Conservation (phyloP, 2,113 vertebrate genomes). For the Myiagra hebetior region DNA sequence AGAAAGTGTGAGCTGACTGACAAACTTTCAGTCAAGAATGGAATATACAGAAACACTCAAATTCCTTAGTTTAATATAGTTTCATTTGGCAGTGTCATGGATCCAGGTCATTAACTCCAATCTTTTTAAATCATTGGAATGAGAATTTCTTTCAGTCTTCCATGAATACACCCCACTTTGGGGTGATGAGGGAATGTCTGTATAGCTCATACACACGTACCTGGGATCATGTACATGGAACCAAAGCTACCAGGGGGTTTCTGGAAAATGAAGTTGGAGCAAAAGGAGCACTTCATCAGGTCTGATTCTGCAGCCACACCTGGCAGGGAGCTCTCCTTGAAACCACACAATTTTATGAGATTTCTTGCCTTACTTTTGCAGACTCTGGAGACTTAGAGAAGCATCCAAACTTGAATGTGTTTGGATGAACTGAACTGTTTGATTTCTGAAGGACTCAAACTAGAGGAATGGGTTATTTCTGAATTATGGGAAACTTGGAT, state of each 20-base stretch:
- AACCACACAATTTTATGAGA: not conserved
- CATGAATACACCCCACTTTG: not conserved
- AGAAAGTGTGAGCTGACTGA: not conserved
- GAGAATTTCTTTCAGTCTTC: not conserved
- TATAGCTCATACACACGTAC: not conserved
- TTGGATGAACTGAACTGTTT: not conserved
- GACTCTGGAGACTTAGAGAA: not conserved
- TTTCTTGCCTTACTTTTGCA: not conserved
- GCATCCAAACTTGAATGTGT: not conserved
- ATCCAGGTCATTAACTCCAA: not conserved
- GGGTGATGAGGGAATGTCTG: not conserved
- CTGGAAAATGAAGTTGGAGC: not conserved
- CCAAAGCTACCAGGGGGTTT: rapidly evolving
- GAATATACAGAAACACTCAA: not conserved
- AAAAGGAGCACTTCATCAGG: not conserved
- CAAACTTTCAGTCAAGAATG: not conserved
- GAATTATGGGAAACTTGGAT: not conserved
- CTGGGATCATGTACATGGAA: not conserved
- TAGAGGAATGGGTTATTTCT: not conserved
- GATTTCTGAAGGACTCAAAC: not conserved
- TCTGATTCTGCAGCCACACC: not conserved
- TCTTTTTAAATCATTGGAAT: not conserved
- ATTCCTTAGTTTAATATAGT: not conserved
- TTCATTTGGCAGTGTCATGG: not conserved
- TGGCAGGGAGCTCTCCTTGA: not conserved